Evolutionary conservation across 30 jellyfish, hydroid and myxozoan genomes (phyloP).

Genomic region (Cassiopea andromeda): DNA sequence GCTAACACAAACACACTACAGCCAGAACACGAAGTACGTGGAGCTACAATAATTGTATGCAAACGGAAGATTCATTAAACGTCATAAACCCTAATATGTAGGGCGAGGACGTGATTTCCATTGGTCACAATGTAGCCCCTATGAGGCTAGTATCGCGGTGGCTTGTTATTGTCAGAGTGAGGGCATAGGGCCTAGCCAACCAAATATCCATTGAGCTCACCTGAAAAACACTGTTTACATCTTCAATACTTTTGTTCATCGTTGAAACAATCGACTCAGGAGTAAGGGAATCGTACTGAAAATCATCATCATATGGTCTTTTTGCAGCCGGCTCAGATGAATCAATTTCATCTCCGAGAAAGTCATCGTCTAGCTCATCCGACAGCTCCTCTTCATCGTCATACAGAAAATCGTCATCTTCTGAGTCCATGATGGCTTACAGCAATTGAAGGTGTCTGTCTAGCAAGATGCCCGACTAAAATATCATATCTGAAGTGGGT

Average conservation of each 20-base stretch:
- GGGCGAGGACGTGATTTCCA: background rate
- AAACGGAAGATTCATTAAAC: background rate
- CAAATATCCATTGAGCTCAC: slow-evolving; percentile 24
- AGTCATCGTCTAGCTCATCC: slow-evolving; percentile 87
- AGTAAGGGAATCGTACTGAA: slow-evolving; percentile 92
- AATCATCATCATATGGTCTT: slow-evolving; percentile 90
- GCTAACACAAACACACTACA: no score
- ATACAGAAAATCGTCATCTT: slow-evolving; percentile 83
- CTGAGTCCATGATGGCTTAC: slow-evolving; percentile 82
- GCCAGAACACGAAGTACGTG: background rate
- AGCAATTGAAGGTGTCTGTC: background rate
- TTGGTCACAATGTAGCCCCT: slow-evolving; percentile 1
- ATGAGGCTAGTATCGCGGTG: background rate
- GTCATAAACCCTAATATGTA: no score
- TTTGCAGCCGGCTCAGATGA: slow-evolving; percentile 93
- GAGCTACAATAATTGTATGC: background rate
- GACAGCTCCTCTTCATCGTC: slow-evolving; percentile 89
- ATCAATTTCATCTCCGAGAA: slow-evolving; percentile 86
- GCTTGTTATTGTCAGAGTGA: background rate
- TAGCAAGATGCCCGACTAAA: background rate
- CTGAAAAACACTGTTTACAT: slow-evolving; percentile 94
- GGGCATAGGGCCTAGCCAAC: slow-evolving; percentile 3
- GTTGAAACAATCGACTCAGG: slow-evolving; percentile 94
- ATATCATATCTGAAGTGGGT: background rate
- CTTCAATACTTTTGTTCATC: slow-evolving; percentile 93